A percentile compares a stretch with the other conserved stretches of the same genome.
Conservation (phyloP, 2,113 vertebrate species). For the Protobothrops mucrosquamatus region DNA sequence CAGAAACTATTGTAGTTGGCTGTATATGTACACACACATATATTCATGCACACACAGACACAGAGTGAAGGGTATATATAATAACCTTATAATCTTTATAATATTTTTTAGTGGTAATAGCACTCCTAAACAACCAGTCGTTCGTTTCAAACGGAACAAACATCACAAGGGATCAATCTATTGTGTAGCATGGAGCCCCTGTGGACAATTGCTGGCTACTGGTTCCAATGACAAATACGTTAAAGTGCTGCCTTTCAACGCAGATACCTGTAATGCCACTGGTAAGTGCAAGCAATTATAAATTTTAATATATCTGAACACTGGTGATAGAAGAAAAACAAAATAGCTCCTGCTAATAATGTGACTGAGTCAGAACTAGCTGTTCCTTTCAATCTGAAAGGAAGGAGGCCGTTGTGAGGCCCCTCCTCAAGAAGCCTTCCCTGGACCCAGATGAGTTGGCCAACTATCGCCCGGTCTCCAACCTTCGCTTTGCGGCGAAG, state of each 20-base stretch:
- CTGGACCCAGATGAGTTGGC: too few species aligned
- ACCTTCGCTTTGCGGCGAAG: too few species aligned
- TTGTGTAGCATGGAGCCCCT: slow-evolving; percentile 97
- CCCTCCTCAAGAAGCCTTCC: too few species aligned
- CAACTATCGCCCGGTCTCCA: too few species aligned
- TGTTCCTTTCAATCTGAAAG: background rate
- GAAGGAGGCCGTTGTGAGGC: too few species aligned
- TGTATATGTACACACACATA: background rate
- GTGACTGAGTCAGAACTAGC: background rate
- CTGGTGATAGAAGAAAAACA: background rate
- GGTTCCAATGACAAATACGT: slow-evolving; percentile 98
- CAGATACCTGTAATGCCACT: slow-evolving; percentile 93
- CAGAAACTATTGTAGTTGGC: background rate
- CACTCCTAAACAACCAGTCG: slow-evolving; percentile 79
- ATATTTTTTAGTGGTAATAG: slow-evolving; percentile 68
- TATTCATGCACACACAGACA: background rate
- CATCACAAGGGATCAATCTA: slow-evolving; percentile 99
- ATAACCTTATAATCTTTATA: slow-evolving; percentile 6
- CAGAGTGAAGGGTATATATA: background rate
- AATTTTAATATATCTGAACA: background rate
- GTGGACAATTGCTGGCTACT: slow-evolving; percentile 92
- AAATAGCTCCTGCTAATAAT: background rate
- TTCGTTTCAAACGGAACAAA: slow-evolving; percentile 96
- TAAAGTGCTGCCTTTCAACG: slow-evolving; percentile 95
- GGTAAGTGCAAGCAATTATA: slow-evolving; percentile 67